Conservation (phyloP, 1,140 invertebrate species). For the Drosophila guanche region DNA sequence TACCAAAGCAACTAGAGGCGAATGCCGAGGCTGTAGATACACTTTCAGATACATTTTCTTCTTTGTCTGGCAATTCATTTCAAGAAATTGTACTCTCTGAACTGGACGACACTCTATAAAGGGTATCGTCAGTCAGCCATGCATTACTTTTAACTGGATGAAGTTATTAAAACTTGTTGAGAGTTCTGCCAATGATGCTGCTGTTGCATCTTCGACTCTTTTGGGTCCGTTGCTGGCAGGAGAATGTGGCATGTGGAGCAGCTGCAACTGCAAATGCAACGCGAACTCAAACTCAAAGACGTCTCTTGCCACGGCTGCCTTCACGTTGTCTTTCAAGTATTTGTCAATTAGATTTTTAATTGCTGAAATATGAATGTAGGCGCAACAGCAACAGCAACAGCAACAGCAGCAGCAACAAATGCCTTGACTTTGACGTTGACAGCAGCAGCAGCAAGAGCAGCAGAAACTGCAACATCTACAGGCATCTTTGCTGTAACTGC, state of each 20-base stretch:
- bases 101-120: neutral
- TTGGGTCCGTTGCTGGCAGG: too few relatives aligned
- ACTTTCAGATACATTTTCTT: too few relatives aligned
- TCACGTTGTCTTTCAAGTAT: slow-evolving; percentile 77
- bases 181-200: neutral
- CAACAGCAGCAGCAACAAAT: slow-evolving; percentile 38
- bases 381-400: slow-evolving; percentile 49
- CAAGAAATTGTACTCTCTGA: neutral
- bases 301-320: slow-evolving; percentile 54
- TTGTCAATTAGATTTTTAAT: slow-evolving; percentile 83
- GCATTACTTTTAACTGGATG: slow-evolving; percentile 43
- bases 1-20: neutral
- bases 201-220: too few relatives aligned
- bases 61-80: too few relatives aligned
- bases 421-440: slow-evolving; percentile 49
- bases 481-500: slow-evolving; percentile 15
- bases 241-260: slow-evolving; percentile 60
- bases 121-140: slow-evolving; percentile 1
- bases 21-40: too few relatives aligned
- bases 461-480: slow-evolving; percentile 45
- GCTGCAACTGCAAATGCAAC: slow-evolving; percentile 40
- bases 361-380: slow-evolving; percentile 82
- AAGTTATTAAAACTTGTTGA: slow-evolving; percentile 72
- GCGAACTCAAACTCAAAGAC: slow-evolving; percentile 45
- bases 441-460: slow-evolving; percentile 52